Evolutionary conservation across 2,113 vertebrate species (phyloP).

Genomic region (Monopterus albus): DNA sequence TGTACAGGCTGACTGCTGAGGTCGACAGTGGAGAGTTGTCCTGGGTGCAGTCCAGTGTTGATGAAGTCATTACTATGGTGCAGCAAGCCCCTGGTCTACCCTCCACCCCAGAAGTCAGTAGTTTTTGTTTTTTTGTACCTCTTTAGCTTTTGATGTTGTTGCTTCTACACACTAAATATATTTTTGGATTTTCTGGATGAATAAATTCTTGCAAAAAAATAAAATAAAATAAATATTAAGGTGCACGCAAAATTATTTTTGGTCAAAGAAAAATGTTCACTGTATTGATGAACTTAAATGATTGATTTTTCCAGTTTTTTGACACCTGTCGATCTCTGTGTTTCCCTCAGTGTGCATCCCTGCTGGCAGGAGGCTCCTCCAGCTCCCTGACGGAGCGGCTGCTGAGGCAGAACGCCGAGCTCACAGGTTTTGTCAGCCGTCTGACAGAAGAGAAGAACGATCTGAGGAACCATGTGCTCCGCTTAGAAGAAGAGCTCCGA

Average conservation of each 20-base stretch:
- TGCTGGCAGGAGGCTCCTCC: conserved; percentile 77
- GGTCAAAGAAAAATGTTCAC: too few relatives aligned
- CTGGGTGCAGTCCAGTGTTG: conserved; percentile 85
- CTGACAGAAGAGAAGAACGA: conserved; percentile 97
- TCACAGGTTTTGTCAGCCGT: conserved; percentile 91
- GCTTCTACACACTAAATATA: background rate
- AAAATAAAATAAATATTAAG: too few relatives aligned
- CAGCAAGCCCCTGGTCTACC: conserved; percentile 80
- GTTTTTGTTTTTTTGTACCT: background rate
- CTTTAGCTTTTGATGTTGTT: background rate
- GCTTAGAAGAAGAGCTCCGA: conserved; percentile 89
- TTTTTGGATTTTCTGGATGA: too few relatives aligned
- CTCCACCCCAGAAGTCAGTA: conserved; percentile 82
- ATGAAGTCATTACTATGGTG: conserved; percentile 87
- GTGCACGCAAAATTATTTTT: too few relatives aligned
- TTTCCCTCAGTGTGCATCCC: conserved; percentile 69
- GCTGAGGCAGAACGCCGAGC: conserved; percentile 92
- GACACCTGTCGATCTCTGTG: background rate
- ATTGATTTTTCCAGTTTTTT: too few relatives aligned
- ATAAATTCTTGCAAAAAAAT: too few relatives aligned
- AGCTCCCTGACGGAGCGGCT: conserved; percentile 88
- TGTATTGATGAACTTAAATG: too few relatives aligned
- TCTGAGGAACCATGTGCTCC: conserved; percentile 88
- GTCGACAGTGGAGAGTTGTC: conserved; percentile 85
- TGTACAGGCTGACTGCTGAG: conserved; percentile 84